Percentiles rank a stretch among this genome's conserved stretches.
These are phyloP conservation scores for Saguinus midas DNA, from an alignment of 2,113 vertebrate species.

Conservation along the genomic window DNA sequence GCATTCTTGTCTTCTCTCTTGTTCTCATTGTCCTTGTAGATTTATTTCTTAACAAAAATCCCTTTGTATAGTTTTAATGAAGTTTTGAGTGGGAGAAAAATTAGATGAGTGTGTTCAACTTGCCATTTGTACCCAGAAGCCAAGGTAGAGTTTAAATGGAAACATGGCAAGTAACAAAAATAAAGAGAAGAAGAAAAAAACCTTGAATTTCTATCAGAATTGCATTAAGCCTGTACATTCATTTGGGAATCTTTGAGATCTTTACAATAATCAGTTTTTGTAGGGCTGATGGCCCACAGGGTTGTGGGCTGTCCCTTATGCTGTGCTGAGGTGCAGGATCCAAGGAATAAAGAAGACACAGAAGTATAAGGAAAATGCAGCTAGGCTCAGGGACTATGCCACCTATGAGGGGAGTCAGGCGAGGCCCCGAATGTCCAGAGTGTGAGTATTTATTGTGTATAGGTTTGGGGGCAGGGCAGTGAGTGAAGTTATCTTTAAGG, in stretches of 20 bases:
- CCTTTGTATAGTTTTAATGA: neutral
- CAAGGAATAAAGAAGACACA: too few species aligned
- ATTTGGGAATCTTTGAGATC: neutral
- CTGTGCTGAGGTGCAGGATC: too few species aligned
- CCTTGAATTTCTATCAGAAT: neutral
- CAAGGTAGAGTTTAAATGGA: neutral
- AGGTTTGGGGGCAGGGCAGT: too few species aligned
- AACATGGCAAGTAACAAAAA: neutral
- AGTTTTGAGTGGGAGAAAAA: neutral
- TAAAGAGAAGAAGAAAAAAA: neutral
- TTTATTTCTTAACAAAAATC: neutral
- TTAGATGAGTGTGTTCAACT: neutral
- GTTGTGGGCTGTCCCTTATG: too few species aligned
- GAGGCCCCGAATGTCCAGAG: too few species aligned
- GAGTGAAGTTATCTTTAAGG: too few species aligned
- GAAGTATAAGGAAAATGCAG: too few species aligned
- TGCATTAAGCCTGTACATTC: neutral
- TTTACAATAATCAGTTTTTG: neutral
- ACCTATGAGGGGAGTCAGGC: too few species aligned
- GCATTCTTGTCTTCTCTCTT: neutral
- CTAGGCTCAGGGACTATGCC: too few species aligned
- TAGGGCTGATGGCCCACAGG: too few species aligned
- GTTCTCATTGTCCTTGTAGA: neutral
- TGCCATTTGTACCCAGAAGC: neutral
- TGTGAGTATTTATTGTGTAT: too few species aligned